phyloP scores from a whole-genome alignment of 2,797 vertebrate species.

The Antennarius maculatus region DNA sequence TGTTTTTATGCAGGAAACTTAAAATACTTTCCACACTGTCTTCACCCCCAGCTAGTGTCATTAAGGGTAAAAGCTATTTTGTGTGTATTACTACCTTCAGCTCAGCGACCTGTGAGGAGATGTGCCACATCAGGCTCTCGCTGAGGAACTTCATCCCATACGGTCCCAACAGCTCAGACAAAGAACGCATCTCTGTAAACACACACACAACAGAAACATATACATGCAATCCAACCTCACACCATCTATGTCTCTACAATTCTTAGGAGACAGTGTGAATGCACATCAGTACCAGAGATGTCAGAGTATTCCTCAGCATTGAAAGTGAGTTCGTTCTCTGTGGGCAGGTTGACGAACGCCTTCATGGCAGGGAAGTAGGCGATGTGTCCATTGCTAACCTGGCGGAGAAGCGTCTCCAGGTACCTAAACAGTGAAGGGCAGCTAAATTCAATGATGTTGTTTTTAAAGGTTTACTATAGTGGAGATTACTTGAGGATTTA shows the following conservation, averaged over 20 bases:
- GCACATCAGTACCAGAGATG: slow-evolving; percentile 89
- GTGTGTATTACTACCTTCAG: slow-evolving; percentile 86
- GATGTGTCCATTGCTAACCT: slow-evolving; percentile 99
- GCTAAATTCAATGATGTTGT: background rate
- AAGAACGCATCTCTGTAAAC: slow-evolving; percentile 91
- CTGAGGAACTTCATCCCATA: slow-evolving; percentile 99
- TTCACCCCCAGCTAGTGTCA: too few relatives aligned
- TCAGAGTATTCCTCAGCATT: slow-evolving; percentile 99
- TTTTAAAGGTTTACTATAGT: background rate
- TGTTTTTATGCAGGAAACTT: too few relatives aligned
- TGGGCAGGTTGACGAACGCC: slow-evolving; percentile 98
- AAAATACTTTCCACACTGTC: too few relatives aligned
- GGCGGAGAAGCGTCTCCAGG: slow-evolving; percentile 95
- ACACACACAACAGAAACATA: background rate
- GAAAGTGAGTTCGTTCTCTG: slow-evolving; percentile 97
- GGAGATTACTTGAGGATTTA: too few relatives aligned
- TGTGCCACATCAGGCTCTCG: slow-evolving; percentile 99
- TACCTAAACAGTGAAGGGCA: slow-evolving; percentile 83
- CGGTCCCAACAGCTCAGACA: slow-evolving; percentile 95
- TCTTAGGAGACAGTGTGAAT: background rate
- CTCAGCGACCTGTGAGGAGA: slow-evolving; percentile 98
- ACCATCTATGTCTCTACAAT: too few relatives aligned
- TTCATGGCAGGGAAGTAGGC: slow-evolving; percentile 99
- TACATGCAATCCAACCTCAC: background rate
- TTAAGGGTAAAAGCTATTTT: too few relatives aligned